These are phyloP conservation scores for Bombus pyrosoma DNA, from an alignment of 1,140 invertebrate genomes.

Conservation along the genomic window DNA sequence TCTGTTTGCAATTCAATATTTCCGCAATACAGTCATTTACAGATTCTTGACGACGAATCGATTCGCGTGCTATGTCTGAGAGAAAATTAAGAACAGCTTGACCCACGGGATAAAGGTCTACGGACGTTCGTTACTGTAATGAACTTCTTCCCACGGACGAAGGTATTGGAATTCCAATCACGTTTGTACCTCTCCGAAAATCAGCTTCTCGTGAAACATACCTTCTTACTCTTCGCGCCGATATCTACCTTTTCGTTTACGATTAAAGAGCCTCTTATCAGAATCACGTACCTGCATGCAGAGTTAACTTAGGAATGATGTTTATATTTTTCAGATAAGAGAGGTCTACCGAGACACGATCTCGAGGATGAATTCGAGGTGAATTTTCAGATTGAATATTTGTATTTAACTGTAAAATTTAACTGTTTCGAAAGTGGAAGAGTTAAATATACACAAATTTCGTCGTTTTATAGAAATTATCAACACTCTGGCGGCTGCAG, in stretches of 20 bases:
- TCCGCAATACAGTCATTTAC: neutral
- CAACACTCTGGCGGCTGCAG: fast-evolving
- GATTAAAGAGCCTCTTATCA: neutral
- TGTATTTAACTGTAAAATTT: no score
- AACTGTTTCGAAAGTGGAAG: no score
- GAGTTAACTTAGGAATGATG: neutral
- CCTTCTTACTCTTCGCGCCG: neutral
- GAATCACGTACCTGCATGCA: neutral
- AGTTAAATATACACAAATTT: no score
- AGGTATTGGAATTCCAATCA: constrained; percentile 67
- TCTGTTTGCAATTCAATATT: no score
- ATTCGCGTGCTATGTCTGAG: neutral
- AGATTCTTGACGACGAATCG: constrained; percentile 28
- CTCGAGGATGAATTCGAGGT: no score
- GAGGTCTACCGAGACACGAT: no score
- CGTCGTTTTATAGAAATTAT: no score
- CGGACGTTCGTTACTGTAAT: constrained; percentile 75
- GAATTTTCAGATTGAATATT: no score
- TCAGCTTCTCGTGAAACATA: constrained; percentile 39
- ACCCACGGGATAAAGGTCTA: constrained; percentile 56
- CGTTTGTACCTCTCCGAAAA: constrained; percentile 52
- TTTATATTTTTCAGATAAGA: neutral
- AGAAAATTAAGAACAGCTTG: constrained; percentile 54
- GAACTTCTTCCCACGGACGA: constrained; percentile 71
- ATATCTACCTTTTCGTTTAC: neutral